Base-by-base conservation (phyloP, 1,140 invertebrate genomes). In the Arctopsyche grandis region DNA sequence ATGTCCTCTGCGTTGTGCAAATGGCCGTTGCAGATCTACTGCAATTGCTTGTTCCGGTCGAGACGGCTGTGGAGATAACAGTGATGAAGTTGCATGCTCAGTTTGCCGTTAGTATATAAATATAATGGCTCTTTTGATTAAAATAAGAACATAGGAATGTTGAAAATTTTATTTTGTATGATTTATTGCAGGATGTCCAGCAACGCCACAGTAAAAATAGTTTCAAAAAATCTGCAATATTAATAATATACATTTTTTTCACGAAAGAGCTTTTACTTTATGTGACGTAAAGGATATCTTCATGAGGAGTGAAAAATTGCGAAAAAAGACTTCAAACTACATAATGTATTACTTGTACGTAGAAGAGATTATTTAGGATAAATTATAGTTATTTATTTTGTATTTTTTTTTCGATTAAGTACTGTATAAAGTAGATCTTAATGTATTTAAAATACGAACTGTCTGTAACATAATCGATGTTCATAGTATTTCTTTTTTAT, bases 51-150 rank as follows among this genome's bases (percentile, higher is more conserved):
- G 95, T 86, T 96, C 94, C 10, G 96, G 95, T 9, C 89, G 93
- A 10, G 95, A 97, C 85, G 96, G 96, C 29, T 97, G 96, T 84
- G 96, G 96, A 5, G 96, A 97, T 89, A 94, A 93, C 80, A 94
- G 92, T 56, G 96, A 97, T 85, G 96, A 97, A 87, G 91, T 91
- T 46, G 91, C 91, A 78, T 97, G 96, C 85, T 90, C 89, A 73
- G 93, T 97, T 78, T 97, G 96, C 86, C 92, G 96, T 97, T 88
- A 95, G 95, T 94, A 84, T 16, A 52, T 52, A n/a, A n/a, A n/a
- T n/a, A n/a, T n/a, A n/a, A n/a, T n/a, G n/a, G n/a, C n/a, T n/a
- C n/a, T n/a, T n/a, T n/a, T n/a, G n/a, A n/a, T n/a, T n/a, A n/a
- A n/a, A n/a, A n/a, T n/a, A n/a, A n/a, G n/a, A 58, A 58, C 52